phyloP scores from a whole-genome alignment of 2,888 invertebrate genomes.

The Metacarcinus magister region DNA sequence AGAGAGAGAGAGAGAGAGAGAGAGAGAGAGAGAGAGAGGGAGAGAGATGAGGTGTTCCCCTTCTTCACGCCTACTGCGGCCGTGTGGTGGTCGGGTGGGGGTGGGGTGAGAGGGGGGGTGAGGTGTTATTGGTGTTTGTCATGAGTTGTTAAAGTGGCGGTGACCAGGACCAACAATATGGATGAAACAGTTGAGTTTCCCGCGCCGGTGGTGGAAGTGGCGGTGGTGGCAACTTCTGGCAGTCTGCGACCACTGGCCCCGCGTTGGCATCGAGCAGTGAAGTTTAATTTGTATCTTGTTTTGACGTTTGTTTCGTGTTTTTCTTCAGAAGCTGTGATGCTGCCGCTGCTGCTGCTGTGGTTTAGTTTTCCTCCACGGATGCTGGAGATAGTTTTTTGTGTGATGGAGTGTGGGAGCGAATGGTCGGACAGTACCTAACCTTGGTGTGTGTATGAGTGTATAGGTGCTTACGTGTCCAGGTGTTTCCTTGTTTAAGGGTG shows the following conservation, averaged over 20 bases:
- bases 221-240: conserved; percentile 10
- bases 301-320: background rate
- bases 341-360: background rate
- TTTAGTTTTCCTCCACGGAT: background rate
- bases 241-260: background rate
- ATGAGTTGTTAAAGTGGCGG: conserved; percentile 21
- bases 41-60: background rate
- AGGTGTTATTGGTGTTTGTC: background rate
- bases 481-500: background rate
- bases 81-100: background rate
- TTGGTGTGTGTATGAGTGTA: background rate
- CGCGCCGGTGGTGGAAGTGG: background rate
- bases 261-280: background rate
- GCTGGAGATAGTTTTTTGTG: background rate
- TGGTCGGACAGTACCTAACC: background rate
- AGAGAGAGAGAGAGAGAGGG: too few relatives aligned
- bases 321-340: background rate
- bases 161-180: background rate
- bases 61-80: conserved; percentile 1
- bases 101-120: background rate
- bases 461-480: background rate
- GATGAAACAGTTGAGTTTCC: conserved; percentile 27
- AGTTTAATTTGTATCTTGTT: conserved; percentile 3
- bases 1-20: background rate
- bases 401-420: background rate